Conservation (phyloP, 1,140 invertebrate species). For the Ceratina australensis region DNA sequence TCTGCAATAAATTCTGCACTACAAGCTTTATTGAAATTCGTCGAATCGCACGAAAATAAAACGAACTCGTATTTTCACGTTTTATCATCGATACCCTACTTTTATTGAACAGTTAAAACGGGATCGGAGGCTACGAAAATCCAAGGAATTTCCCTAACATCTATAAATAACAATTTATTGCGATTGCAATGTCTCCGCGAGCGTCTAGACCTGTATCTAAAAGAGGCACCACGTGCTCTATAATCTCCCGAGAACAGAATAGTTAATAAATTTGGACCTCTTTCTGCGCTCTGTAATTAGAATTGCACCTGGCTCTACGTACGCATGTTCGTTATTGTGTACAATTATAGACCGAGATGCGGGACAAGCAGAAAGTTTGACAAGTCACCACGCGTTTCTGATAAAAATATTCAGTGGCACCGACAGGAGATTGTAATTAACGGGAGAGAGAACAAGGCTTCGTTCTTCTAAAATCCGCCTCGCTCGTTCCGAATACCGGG, state of each 20-base stretch:
- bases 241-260: neutral
- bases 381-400: neutral
- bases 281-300: constrained; percentile 19
- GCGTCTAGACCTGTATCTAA: constrained; percentile 33
- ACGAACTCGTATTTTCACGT: no score
- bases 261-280: constrained; percentile 41
- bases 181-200: constrained; percentile 25
- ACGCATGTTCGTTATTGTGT: no score
- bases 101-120: neutral
- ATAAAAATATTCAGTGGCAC: neutral
- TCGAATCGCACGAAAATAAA: no score
- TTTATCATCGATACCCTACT: no score
- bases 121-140: neutral
- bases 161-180: constrained; percentile 45
- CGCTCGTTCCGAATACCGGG: constrained; percentile 16
- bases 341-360: no score
- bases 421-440: neutral
- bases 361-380: no score
- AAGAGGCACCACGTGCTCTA: constrained; percentile 14
- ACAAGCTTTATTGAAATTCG: no score
- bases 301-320: neutral
- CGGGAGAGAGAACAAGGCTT: neutral
- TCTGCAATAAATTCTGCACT: no score
- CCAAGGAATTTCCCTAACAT: constrained; percentile 4
- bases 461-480: neutral